Percentiles rank a stretch among this genome's conserved stretches.
Evolutionary conservation across 1,140 invertebrate genomes (phyloP).

Genomic region (Luehdorfia chinensis): DNA sequence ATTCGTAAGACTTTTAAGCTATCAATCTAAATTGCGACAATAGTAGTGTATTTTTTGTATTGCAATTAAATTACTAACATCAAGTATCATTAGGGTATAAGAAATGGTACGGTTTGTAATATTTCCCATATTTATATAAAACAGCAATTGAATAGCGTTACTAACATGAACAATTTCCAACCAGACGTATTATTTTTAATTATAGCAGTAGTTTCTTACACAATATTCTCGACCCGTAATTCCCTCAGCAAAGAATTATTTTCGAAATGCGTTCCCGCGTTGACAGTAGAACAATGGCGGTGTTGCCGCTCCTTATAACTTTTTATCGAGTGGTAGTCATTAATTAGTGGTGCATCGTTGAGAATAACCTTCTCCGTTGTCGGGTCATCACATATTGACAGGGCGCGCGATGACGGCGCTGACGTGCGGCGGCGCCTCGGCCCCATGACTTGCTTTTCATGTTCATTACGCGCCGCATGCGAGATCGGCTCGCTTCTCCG

Average conservation of each 20-base stretch:
- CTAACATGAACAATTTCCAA: not conserved
- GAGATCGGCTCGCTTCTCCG: conserved; percentile 22
- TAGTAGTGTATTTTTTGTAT: too few relatives aligned
- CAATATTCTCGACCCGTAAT: not conserved
- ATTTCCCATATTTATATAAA: conserved; percentile 1
- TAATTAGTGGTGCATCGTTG: conserved; percentile 69
- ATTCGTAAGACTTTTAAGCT: too few relatives aligned
- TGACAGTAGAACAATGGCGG: conserved; percentile 51
- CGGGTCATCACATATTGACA: conserved; percentile 62
- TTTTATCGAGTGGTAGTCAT: conserved; percentile 55
- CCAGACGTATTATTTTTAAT: not conserved
- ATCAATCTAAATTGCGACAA: too few relatives aligned
- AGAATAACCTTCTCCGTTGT: conserved; percentile 67
- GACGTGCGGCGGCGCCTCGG: conserved; percentile 52
- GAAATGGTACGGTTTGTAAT: too few relatives aligned
- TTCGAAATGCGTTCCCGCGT: conserved; percentile 22
- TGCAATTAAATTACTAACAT: too few relatives aligned
- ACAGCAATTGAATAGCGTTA: too few relatives aligned
- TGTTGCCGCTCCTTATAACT: conserved; percentile 45
- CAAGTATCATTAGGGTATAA: too few relatives aligned
- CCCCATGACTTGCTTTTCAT: conserved; percentile 64
- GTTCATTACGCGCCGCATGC: conserved; percentile 51
- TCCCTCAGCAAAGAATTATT: not conserved
- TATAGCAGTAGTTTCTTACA: conserved; percentile 1
- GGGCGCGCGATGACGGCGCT: conserved; percentile 47